These are phyloP conservation scores for Girardinus metallicus DNA, from an alignment of 2,797 vertebrate genomes.

Conservation along the genomic window DNA sequence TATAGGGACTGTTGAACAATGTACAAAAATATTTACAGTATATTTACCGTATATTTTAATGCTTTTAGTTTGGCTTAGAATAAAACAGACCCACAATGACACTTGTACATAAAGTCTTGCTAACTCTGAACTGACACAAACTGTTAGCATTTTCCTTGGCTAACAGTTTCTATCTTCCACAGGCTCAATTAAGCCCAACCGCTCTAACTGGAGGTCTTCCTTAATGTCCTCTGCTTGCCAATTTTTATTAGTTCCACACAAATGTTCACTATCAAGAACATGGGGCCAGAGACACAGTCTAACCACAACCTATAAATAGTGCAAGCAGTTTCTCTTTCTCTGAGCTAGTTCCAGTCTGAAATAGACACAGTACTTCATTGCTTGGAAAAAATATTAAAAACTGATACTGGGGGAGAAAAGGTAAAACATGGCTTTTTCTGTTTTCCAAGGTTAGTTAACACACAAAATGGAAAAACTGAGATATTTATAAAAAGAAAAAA, in stretches of 20 bases:
- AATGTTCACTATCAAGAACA: not conserved
- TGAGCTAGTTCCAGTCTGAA: not conserved
- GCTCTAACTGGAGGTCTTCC: not conserved
- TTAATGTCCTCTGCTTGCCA: not conserved
- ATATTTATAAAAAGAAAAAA: conserved; percentile 40
- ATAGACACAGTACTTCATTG: not conserved
- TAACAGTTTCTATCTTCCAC: not conserved
- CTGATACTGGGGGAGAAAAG: not conserved
- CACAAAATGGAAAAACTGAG: not conserved
- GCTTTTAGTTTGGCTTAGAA: not conserved
- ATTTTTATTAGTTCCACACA: not conserved
- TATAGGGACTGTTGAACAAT: not conserved
- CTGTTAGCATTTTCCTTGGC: too few species aligned
- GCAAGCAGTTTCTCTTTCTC: not conserved
- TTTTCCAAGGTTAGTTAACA: not conserved
- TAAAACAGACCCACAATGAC: not conserved
- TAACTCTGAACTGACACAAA: not conserved
- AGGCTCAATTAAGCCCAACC: not conserved
- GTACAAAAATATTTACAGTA: not conserved
- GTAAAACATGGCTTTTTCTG: not conserved
- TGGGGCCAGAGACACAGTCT: not conserved
- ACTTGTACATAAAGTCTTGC: not conserved
- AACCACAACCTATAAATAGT: not conserved
- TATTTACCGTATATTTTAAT: not conserved
- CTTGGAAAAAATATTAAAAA: not conserved